A percentile compares a stretch with the other conserved stretches of the same genome.
Conservation (phyloP, 1,140 invertebrate genomes). For the Bombus affinis region DNA sequence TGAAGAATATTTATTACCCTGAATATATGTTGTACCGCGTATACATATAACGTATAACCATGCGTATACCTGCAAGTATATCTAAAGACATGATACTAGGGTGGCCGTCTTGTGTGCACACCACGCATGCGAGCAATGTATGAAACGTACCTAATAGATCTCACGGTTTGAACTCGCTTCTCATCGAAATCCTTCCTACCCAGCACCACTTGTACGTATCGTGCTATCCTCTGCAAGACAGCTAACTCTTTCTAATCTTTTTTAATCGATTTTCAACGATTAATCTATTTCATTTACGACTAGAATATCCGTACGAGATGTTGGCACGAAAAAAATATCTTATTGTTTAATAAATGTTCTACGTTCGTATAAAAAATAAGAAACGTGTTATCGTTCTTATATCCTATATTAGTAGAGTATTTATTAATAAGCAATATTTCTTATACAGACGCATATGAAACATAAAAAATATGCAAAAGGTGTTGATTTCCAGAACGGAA, state of each 20-base stretch:
- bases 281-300: too few relatives aligned
- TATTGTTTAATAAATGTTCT: background rate
- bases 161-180: background rate
- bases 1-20: constrained; percentile 73
- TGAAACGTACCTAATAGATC: constrained; percentile 1
- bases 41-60: constrained; percentile 16
- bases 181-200: background rate
- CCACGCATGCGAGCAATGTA: background rate
- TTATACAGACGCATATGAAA: too few relatives aligned
- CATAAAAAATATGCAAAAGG: too few relatives aligned
- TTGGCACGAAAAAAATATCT: background rate
- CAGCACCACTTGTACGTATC: background rate
- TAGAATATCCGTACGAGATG: background rate
- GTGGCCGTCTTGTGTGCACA: constrained; percentile 14
- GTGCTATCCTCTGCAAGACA: too few relatives aligned
- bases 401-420: background rate
- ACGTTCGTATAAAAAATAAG: background rate
- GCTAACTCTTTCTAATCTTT: background rate
- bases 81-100: constrained; percentile 22
- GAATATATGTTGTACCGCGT: constrained; percentile 51
- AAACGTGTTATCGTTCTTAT: background rate
- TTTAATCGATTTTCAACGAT: too few relatives aligned
- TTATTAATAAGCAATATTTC: background rate
- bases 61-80: constrained; percentile 24
- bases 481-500: too few relatives aligned